phyloP scores from a whole-genome alignment of 2,113 vertebrate species.

The Labeo catla region DNA sequence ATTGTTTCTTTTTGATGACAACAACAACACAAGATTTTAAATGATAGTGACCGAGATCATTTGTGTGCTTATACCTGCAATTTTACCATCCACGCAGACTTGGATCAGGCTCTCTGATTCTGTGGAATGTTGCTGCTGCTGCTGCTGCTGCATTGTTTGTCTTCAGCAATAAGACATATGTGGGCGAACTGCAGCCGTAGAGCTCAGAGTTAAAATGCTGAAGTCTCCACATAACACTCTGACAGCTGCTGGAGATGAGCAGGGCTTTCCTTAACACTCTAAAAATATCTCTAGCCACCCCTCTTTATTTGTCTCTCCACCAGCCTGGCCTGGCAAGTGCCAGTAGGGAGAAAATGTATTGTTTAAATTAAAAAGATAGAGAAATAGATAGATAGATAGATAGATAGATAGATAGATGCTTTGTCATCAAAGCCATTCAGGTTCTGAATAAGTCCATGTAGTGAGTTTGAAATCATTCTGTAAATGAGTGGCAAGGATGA shows the following conservation, averaged over 20 bases:
- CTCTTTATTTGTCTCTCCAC: slow-evolving; percentile 26
- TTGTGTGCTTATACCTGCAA: neutral
- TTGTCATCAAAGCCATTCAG: neutral
- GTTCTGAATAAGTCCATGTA: neutral
- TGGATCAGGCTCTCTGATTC: neutral
- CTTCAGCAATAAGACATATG: slow-evolving; percentile 18
- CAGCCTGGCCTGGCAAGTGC: neutral
- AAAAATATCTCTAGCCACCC: slow-evolving; percentile 5
- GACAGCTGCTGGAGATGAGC: slow-evolving; percentile 74
- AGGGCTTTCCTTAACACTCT: slow-evolving; percentile 63
- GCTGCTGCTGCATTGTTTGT: neutral
- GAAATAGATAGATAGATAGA: neutral
- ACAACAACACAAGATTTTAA: neutral
- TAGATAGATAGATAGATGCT: neutral
- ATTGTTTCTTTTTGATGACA: neutral
- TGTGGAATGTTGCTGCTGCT: neutral
- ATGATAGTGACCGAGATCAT: neutral
- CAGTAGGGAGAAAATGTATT: neutral
- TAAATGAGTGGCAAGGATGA: slow-evolving; percentile 36
- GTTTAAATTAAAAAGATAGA: neutral
- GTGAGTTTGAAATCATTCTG: neutral
- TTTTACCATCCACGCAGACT: neutral
- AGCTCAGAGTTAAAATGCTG: slow-evolving; percentile 37
- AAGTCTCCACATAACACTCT: slow-evolving; percentile 58
- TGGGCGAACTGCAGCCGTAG: slow-evolving; percentile 22